Base-by-base conservation (phyloP, 2,888 invertebrate species). In the Sinopyrophorus schimmeli region DNA sequence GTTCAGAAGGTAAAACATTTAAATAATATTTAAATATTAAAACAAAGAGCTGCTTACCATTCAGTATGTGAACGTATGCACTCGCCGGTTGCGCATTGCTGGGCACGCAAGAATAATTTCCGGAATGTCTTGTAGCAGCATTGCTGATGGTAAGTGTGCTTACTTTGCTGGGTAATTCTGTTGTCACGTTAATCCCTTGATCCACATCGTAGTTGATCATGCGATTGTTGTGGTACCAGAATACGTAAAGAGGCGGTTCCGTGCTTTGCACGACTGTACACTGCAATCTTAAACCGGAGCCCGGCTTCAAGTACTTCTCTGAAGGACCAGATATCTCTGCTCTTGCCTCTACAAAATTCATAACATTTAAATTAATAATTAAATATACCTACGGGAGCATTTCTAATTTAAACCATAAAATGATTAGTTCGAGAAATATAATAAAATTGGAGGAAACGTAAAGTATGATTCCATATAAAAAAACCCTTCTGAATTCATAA, bases 191-290 rank as follows among this genome's bases (percentile, higher is more conserved):
- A 67, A 92, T 86, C 43, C 90, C 91, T 50, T 87, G 82, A 67
- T 91, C 91, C 27, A 80, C 80, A 75, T 92, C 92, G 74, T 90
- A 92, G 80, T 92, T 92, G 71, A 92, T 91, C 92, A 92, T 92
- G 58, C 90, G 83, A 68, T 87, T 87, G 75, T 92, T 91, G 76
- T 90, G 88, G 71, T 89, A 91, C 89, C 89, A 89, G 73, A 89
- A 89, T 38, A 92, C 84, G 71, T 87, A 92, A 37, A 87, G 83
- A 3, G 92, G 90, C 18, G 84, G 84, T 69, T 91, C 90, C 0
- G 91, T 92, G 41, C 90, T 89, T 66, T 89, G 89, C 24, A 88
- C 80, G 16, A 92, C 87, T 37, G 83, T 83, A 65, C 92, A 92
- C 61, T 89, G 87, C 37, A 92, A 79, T 40, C 87, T 80, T 48